phyloP scores from a whole-genome alignment of 2,113 vertebrate genomes.

The Heterochromis multidens region DNA sequence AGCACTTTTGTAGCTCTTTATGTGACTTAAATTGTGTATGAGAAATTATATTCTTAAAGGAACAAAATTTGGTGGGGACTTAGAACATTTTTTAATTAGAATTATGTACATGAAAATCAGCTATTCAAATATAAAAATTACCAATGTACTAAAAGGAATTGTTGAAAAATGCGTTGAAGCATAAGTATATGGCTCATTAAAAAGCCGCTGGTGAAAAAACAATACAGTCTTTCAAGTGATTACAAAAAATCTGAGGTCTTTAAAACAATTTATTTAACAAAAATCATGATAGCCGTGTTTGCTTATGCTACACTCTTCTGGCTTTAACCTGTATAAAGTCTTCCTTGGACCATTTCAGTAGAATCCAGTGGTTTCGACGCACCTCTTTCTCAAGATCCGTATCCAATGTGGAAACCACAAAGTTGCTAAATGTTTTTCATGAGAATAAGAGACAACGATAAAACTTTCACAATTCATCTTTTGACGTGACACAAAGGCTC shows the following conservation, averaged over 20 bases:
- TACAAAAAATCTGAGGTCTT: neutral
- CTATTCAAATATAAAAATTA: neutral
- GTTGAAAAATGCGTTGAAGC: neutral
- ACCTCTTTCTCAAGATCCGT: neutral
- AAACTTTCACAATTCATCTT: neutral
- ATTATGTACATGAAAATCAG: neutral
- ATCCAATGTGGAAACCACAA: neutral
- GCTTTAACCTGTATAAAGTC: neutral
- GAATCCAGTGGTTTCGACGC: neutral
- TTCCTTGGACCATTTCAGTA: neutral
- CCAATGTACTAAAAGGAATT: neutral
- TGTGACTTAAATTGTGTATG: neutral
- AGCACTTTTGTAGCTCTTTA: neutral
- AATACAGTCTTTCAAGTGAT: neutral
- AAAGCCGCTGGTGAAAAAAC: neutral
- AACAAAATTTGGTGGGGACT: neutral
- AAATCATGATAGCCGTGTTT: neutral
- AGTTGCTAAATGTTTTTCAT: neutral
- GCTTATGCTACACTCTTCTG: neutral
- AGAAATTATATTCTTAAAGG: rapidly evolving
- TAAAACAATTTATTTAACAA: neutral
- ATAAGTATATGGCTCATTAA: neutral
- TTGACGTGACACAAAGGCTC: neutral
- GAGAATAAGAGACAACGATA: neutral
- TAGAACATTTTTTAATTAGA: neutral